Evolutionary conservation across 2,888 invertebrate genomes (phyloP), one percentile per base, ranked within the genome.

Genomic region (Rhaphigaster nebulosa): DNA sequence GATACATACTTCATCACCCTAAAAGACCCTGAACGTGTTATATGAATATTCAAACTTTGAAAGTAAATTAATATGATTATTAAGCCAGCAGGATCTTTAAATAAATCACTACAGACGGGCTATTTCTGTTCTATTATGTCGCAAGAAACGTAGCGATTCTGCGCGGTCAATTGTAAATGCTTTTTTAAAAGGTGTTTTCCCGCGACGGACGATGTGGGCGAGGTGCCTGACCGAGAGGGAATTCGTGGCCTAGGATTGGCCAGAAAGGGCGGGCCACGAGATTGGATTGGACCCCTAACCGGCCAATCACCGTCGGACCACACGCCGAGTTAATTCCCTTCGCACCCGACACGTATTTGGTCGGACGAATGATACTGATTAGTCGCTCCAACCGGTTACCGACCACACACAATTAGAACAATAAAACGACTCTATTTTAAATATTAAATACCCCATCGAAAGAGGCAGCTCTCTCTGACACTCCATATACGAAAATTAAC

Each of bases 401-500:
- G 84, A 84, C 84, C 84, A 84, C 84, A 84, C 84, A 84, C 84
- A 84, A 84, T 84, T 84, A 84, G 84, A 45, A 41, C 84, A 84
- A 84, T 84, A 84, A 84, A 50, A 84, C 84, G 84, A 84, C 84
- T 84, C 84, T 76, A 4, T 84, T 84, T 84, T 84, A 84, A 84
- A 84, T 84, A 84, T 84, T 84, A 84, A 84, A 84, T 84, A 84
- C 84, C 84, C 45, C 45, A 84, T 84, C 84, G 84, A 84, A 84
- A 84, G 84, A 84, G 84, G 45, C 41, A 84, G 84, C 45, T 41
- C 84, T 84, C 45, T 84, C 84, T 84, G 84, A 84, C 84, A 84
- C 84, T 45, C 84, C 84, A 84, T 84, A 84, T 84, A 84, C 84
- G 84, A 84, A 84, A 84, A 84, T 84, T 84, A 84, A 84, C 84